phyloP scores from a whole-genome alignment of 2,113 vertebrate genomes.

The Pteronura brasiliensis region DNA sequence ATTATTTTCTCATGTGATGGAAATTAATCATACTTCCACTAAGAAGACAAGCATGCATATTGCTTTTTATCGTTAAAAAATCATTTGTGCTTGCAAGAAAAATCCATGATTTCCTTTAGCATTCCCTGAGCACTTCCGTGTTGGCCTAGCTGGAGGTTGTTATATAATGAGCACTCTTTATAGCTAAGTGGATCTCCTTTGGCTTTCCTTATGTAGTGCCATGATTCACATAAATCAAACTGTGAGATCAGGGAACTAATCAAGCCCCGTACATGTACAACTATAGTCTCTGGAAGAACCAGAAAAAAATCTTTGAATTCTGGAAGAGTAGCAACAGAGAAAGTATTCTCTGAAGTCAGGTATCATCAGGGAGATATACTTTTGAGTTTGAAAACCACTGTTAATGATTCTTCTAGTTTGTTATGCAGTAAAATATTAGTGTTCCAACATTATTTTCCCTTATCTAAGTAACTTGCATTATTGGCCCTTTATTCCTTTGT shows the following conservation, averaged over 20 bases:
- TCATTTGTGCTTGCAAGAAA: not conserved
- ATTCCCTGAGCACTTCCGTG: not conserved
- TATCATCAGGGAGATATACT: not conserved
- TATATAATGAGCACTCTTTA: slow-evolving; percentile 26
- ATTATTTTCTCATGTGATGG: not conserved
- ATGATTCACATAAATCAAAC: slow-evolving; percentile 23
- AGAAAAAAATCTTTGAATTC: not conserved
- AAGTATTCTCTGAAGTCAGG: not conserved
- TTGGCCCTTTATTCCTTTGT: not conserved
- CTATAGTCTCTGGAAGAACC: not conserved
- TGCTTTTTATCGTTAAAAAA: not conserved
- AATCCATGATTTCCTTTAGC: not conserved
- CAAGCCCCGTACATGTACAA: not conserved
- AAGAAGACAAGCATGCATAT: not conserved
- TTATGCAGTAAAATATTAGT: not conserved
- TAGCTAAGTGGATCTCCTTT: not conserved
- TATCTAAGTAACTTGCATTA: not conserved
- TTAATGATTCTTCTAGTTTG: not conserved
- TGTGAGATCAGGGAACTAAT: slow-evolving; percentile 26
- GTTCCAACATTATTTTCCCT: not conserved
- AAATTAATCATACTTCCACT: not conserved
- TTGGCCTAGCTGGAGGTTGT: not conserved
- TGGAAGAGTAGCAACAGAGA: not conserved
- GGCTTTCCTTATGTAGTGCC: not conserved
- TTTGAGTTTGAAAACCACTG: not conserved